Conservation (phyloP, 2,113 vertebrate genomes). For the Atrichornis clamosus region DNA sequence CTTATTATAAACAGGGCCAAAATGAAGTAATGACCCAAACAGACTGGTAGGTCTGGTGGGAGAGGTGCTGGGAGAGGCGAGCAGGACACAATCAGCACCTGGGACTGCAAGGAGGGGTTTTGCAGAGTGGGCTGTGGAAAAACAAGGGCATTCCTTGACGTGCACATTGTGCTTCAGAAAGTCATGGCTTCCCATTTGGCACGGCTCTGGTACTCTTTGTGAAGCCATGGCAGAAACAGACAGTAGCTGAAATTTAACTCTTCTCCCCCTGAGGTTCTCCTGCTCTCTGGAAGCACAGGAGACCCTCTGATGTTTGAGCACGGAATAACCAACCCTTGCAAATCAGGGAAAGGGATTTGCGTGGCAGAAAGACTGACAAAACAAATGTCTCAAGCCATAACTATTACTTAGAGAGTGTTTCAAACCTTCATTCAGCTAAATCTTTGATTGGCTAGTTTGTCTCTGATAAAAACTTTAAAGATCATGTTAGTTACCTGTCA, state of each 20-base stretch:
- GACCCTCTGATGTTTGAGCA: neutral
- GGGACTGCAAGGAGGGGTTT: neutral
- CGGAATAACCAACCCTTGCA: neutral
- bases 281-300: neutral
- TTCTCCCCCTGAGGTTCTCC: neutral
- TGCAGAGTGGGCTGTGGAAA: neutral
- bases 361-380: neutral
- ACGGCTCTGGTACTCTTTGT: neutral
- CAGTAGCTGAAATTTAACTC: neutral
- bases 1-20: neutral
- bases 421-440: neutral
- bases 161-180: too few species aligned
- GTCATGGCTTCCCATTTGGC: neutral
- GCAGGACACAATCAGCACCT: accelerated
- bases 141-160: neutral
- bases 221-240: neutral
- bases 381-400: conserved; percentile 1
- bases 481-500: neutral
- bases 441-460: neutral
- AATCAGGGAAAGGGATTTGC: neutral
- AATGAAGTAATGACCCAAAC: neutral
- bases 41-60: neutral
- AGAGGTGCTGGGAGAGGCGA: neutral
- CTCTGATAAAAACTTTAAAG: neutral
- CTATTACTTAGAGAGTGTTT: neutral